phyloP scores from a whole-genome alignment of 1,140 invertebrate genomes.

The Sinonovacula constricta region DNA sequence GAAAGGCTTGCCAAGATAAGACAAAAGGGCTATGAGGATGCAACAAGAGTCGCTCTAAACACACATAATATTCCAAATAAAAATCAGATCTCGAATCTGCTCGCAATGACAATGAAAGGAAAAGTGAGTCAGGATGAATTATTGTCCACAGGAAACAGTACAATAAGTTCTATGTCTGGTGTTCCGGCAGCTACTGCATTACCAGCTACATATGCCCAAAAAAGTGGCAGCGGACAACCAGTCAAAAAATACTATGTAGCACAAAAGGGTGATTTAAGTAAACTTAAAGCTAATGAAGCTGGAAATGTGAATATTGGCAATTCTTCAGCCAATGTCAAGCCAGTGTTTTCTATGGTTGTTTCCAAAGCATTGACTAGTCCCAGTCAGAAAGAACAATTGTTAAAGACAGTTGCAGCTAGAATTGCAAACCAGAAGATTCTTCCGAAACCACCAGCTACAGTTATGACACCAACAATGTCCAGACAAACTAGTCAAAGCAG shows the following conservation, averaged over 20 bases:
- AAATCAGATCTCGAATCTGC: slow-evolving; percentile 40
- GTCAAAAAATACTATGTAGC: background rate
- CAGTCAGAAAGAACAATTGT: slow-evolving; percentile 11
- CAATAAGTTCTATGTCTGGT: too few species aligned
- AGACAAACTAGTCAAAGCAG: too few species aligned
- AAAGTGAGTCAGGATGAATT: too few species aligned
- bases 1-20: slow-evolving; percentile 19
- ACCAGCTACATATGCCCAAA: too few species aligned
- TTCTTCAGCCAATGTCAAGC: slow-evolving; percentile 6
- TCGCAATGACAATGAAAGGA: slow-evolving; percentile 31
- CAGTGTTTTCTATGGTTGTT: slow-evolving; percentile 32
- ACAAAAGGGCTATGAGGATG: slow-evolving; percentile 30
- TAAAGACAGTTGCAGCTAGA: slow-evolving; percentile 15
- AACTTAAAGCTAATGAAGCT: background rate
- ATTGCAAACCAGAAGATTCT: background rate
- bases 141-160: too few species aligned
- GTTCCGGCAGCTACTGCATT: too few species aligned
- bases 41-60: slow-evolving; percentile 15
- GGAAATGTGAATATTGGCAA: background rate
- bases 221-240: too few species aligned
- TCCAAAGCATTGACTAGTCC: slow-evolving; percentile 27
- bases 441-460: background rate
- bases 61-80: slow-evolving; percentile 25
- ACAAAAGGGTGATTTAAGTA: background rate
- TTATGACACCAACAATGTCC: background rate